Evolutionary conservation across 2,797 vertebrate genomes (phyloP).

Genomic region (Danio albolineatus): DNA sequence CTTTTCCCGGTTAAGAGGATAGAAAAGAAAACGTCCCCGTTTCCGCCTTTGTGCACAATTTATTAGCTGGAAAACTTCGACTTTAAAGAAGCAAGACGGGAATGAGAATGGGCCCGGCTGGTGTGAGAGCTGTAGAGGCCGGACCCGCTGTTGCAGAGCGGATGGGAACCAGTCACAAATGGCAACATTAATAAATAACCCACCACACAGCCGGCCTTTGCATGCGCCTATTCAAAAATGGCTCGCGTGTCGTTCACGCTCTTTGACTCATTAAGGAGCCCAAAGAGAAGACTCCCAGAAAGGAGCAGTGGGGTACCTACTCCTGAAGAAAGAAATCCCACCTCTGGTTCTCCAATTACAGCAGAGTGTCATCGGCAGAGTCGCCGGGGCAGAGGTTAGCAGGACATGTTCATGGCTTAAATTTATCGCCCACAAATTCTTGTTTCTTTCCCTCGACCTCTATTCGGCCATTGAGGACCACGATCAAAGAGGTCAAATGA

Average conservation of each 20-base stretch:
- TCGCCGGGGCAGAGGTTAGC: constrained; percentile 87
- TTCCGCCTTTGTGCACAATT: constrained; percentile 86
- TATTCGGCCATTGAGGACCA: constrained; percentile 64
- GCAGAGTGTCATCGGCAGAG: constrained; percentile 75
- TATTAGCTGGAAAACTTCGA: constrained; percentile 88
- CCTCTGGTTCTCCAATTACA: constrained; percentile 75
- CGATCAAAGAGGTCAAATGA: constrained; percentile 77
- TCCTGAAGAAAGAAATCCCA: constrained; percentile 68
- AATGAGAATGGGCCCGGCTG: constrained; percentile 85
- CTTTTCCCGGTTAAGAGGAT: constrained; percentile 79
- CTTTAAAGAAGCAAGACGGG: constrained; percentile 85
- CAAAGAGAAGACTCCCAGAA: constrained; percentile 76
- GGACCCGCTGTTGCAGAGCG: constrained; percentile 80
- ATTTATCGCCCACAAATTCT: constrained; percentile 85
- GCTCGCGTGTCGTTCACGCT: constrained; percentile 97
- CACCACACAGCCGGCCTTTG: constrained; percentile 90
- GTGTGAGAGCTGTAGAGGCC: constrained; percentile 85
- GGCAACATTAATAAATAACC: constrained; percentile 98
- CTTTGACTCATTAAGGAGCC: constrained; percentile 85
- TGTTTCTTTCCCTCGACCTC: constrained; percentile 69
- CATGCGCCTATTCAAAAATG: constrained; percentile 93
- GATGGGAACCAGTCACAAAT: constrained; percentile 94
- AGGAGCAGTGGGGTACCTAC: constrained; percentile 79
- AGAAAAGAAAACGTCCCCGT: constrained; percentile 89
- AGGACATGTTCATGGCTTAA: constrained; percentile 85